Evolutionary conservation across 2,888 invertebrate genomes (phyloP).

Genomic region (Tillus elongatus): DNA sequence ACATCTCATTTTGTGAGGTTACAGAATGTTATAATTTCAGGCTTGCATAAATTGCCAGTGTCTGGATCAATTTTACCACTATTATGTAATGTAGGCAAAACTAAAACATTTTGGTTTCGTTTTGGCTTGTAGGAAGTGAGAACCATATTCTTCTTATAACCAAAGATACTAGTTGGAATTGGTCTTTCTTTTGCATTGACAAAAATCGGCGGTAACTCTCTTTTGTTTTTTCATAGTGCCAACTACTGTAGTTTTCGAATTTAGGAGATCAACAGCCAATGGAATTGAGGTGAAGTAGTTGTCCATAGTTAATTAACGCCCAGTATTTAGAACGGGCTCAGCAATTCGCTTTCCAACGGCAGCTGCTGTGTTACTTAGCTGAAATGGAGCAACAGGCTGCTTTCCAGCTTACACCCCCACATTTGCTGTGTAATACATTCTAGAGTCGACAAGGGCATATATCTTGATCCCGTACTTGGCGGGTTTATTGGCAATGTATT

Average conservation of each 20-base stretch:
- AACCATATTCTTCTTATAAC: constrained; percentile 1
- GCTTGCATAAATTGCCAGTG: constrained; percentile 17
- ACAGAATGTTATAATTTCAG: constrained; percentile 23
- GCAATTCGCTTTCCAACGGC: constrained; percentile 13
- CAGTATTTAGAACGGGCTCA: constrained; percentile 14
- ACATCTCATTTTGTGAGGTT: constrained; percentile 22
- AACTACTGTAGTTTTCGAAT: constrained; percentile 15
- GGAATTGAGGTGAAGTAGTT: constrained; percentile 18
- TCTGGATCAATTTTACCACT: constrained; percentile 19
- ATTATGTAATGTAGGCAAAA: constrained; percentile 22
- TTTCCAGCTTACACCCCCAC: constrained; percentile 20
- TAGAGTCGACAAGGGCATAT: constrained; percentile 20
- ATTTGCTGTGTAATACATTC: constrained; percentile 19
- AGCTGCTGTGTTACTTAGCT: constrained; percentile 5
- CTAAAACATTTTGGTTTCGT: constrained; percentile 22
- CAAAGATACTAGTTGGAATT: constrained; percentile 8
- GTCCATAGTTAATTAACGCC: constrained; percentile 17
- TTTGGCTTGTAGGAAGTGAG: constrained; percentile 23
- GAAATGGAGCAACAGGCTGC: constrained; percentile 19
- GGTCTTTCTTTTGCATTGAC: constrained; percentile 5
- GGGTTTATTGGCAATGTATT: no score
- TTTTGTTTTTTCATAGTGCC: constrained; percentile 19
- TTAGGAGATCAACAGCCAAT: constrained; percentile 16
- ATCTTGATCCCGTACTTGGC: constrained; percentile 23
- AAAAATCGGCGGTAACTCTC: constrained; percentile 13